A percentile compares a stretch with the other conserved stretches of the same genome.
Evolutionary conservation across 1,140 invertebrate genomes (phyloP).

Genomic region (Drosophila suzukii): DNA sequence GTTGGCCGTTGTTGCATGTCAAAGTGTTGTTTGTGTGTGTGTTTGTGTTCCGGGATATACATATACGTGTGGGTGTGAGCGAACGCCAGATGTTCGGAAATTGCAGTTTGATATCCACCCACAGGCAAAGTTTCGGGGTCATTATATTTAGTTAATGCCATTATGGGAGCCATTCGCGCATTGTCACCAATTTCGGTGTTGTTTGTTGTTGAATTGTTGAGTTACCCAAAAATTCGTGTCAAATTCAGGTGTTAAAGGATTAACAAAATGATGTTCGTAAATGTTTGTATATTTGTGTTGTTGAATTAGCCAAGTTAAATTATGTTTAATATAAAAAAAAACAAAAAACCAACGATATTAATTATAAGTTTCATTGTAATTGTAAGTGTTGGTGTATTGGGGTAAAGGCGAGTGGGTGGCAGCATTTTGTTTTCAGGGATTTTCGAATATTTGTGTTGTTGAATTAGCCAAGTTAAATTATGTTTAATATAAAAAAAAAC

Average conservation of each 20-base stretch:
- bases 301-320: constrained; percentile 3
- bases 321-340: background rate
- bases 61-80: constrained; percentile 11
- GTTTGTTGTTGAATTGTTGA: background rate
- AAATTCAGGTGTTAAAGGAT: background rate
- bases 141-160: constrained; percentile 57
- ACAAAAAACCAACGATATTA: background rate
- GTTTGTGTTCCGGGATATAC: constrained; percentile 22
- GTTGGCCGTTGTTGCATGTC: constrained; percentile 51
- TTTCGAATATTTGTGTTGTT: constrained; percentile 21
- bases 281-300: background rate
- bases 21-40: constrained; percentile 43
- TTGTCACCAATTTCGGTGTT: constrained; percentile 25
- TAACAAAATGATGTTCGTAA: background rate
- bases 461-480: background rate
- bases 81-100: constrained; percentile 62
- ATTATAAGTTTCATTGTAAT: background rate
- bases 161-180: constrained; percentile 39
- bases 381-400: background rate
- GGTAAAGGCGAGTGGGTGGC: too few relatives aligned
- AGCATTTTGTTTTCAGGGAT: constrained; percentile 15
- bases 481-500: background rate
- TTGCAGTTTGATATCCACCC: constrained; percentile 62
- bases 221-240: background rate
- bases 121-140: constrained; percentile 38